Conservation (phyloP, 2,888 invertebrate species). For the Diogma glabrata region DNA sequence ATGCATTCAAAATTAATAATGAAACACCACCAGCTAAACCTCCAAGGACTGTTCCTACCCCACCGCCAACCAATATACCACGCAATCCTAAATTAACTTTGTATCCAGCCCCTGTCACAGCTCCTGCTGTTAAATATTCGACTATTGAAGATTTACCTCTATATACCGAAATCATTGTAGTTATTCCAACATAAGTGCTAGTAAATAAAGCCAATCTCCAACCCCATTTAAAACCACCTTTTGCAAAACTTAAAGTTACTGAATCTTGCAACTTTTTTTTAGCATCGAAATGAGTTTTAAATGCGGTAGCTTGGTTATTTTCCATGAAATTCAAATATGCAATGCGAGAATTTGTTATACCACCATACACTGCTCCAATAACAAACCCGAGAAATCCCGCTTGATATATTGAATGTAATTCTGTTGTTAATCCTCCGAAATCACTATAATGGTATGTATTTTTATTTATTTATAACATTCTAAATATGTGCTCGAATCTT, state of each 20-base stretch:
- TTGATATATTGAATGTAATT: conserved; percentile 49
- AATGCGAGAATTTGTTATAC: conserved; percentile 44
- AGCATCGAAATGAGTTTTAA: conserved; percentile 51
- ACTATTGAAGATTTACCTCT: conserved; percentile 51
- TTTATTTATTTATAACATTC: neutral
- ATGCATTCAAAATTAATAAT: conserved; percentile 41
- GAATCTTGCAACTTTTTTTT: conserved; percentile 61
- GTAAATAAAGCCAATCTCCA: conserved; percentile 57
- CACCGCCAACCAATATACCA: conserved; percentile 54
- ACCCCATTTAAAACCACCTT: conserved; percentile 59
- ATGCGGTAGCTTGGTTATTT: conserved; percentile 61
- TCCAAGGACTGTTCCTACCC: conserved; percentile 51
- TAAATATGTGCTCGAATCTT: conserved; percentile 19
- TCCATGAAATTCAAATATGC: conserved; percentile 57
- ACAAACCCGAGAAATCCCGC: conserved; percentile 46
- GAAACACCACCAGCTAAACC: conserved; percentile 45
- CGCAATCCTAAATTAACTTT: conserved; percentile 56
- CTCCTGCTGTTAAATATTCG: conserved; percentile 56
- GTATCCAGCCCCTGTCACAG: conserved; percentile 49
- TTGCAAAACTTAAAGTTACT: conserved; percentile 55
- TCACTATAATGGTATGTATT: conserved; percentile 41
- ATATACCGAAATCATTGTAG: conserved; percentile 54
- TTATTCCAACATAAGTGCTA: conserved; percentile 48
- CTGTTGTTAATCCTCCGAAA: conserved; percentile 47
- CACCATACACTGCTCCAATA: conserved; percentile 53